phyloP scores from a whole-genome alignment of 2,113 vertebrate species.

The Pyxicephalus adspersus region DNA sequence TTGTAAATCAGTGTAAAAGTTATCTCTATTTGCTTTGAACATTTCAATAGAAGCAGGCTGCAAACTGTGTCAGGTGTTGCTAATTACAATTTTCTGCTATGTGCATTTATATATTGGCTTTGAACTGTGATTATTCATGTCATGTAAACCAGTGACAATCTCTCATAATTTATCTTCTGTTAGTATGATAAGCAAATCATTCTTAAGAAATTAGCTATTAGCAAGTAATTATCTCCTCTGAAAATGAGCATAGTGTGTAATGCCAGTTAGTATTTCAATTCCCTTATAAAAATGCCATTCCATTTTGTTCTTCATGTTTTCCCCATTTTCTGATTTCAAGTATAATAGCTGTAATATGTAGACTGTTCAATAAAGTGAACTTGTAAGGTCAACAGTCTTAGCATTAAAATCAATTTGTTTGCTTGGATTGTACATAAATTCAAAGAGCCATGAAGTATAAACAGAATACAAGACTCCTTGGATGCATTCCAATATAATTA shows the following conservation, averaged over 20 bases:
- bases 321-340: conserved; percentile 11
- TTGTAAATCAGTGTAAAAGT: conserved; percentile 3
- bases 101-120: conserved; percentile 53
- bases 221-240: conserved; percentile 50
- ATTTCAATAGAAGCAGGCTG: conserved; percentile 28
- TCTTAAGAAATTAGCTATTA: conserved; percentile 58
- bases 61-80: conserved; percentile 55
- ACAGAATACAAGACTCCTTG: conserved; percentile 81
- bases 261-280: conserved; percentile 13
- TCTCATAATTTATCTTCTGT: conserved; percentile 53
- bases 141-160: conserved; percentile 54
- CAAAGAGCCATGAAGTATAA: conserved; percentile 87
- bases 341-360: conserved; percentile 49
- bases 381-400: conserved; percentile 65
- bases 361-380: conserved; percentile 62
- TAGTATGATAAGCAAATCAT: conserved; percentile 56
- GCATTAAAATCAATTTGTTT: conserved; percentile 77
- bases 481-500: conserved; percentile 93
- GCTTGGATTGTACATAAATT: conserved; percentile 91
- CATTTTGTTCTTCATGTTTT: background rate
- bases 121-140: conserved; percentile 53
- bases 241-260: conserved; percentile 40
- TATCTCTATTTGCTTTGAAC: conserved; percentile 10
- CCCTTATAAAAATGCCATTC: background rate
- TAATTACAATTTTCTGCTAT: conserved; percentile 53